Base-by-base conservation (phyloP, 2,888 invertebrate species). In the Limnephilus rhombicus region DNA sequence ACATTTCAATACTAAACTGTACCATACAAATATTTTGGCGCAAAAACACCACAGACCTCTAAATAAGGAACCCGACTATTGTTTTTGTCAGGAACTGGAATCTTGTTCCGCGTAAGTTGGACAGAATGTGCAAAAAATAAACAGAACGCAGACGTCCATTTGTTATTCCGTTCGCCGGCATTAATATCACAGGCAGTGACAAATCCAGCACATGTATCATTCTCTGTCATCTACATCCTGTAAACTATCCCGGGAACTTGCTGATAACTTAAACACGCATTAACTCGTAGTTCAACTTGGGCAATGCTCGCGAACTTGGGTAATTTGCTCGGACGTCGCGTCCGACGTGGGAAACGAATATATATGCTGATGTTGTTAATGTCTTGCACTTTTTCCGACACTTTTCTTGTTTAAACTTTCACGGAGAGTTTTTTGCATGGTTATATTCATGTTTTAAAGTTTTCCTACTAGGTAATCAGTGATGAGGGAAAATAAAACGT, bases 141-240 rank as follows among this genome's bases (percentile, higher is more conserved):
- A 37, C 31, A 68, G 89, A 68, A 89, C 31, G 68, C 31, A 80
- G 37, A 80, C 37, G 89, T 45, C 45, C 15, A 81, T 89, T 89
- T 89, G 81, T 89, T 89, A 41, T 37, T 89, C 89, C 80, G 45
- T 81, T 89, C 18, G 80, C 15, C 24, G 45, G 81, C 80, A 89
- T 89, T 89, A 89, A 89, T 89, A 90, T 83, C 82, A 83, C 90
- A 83, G 34, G 82, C 18, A 83, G 53, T 90, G 90, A 90, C 90
- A 90, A 90, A 90, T 90, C 49, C 53, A 37, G 24, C 41, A 34
- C 31, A 90, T 90, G 83, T 90, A 83, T 90, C 90, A 90, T 81
- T 41, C 90, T 80, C 49, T 53, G 90, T 83, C 90, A 80, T 31
- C 82, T 83, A 82, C 82, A 90, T 31, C 90, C 83, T 68, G 53